Base-by-base conservation (phyloP, 2,888 invertebrate species). In the Stenodema calcarata region DNA sequence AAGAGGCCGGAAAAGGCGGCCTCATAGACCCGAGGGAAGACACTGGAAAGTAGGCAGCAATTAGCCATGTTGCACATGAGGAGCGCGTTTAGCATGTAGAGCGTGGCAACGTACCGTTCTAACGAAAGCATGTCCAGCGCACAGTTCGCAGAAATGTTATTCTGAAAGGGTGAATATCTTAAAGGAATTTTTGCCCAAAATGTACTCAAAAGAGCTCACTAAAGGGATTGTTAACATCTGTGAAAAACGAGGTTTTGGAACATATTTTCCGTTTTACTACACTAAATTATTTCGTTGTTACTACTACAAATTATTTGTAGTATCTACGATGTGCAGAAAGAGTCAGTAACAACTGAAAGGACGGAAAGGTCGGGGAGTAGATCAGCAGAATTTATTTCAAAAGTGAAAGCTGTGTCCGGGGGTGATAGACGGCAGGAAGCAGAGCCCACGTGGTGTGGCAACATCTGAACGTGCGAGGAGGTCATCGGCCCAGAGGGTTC, bases 361-460 rank as follows among this genome's bases (percentile, higher is more conserved):
- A 27, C 23, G 41, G 23, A 75, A 82, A 82, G 75, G 84, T 73
- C 84, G 84, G 84, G 18, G 23, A n/a, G 69, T 42, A 78, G 80
- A 54, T 41, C 82, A 41, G 82, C 82, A 82, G 70, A 82, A 84
- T 70, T 84, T 84, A 84, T 70, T 84, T 84, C 44, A 62, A 84
- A 84, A 84, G 73, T 42, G 42, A 73, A 84, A 84, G 73, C 44
- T n/a, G 50, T 16, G 75, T 62, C 28, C 47, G 27, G 54, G 80
- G 35, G 70, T 82, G 70, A 82, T 18, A 41, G 82, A 82, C 44
- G 84, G 50, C 84, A 84, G 84, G 84, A 84, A 84, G 73, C 84
- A 84, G 75, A 84, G 75, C 84, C 84, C 84, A 84, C 84, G 84
- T 84, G 84, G 73, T 84, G 84, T 73, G 84, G 84, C 84, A 84